These are phyloP conservation scores for Tolypeutes matacus DNA, from an alignment of 2,797 vertebrate species.

Conservation along the genomic window DNA sequence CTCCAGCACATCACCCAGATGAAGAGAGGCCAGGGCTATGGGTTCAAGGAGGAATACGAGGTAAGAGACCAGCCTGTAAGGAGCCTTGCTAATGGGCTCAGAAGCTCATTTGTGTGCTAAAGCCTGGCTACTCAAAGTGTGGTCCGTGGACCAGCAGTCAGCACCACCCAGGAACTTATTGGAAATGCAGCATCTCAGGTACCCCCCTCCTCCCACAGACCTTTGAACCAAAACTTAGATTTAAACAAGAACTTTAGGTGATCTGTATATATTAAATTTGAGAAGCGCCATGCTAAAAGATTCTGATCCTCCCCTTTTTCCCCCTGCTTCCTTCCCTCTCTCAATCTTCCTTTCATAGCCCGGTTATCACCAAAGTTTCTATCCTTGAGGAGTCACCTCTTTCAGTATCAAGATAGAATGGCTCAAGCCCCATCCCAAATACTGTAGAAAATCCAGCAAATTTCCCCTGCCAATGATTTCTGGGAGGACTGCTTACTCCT, in stretches of 20 bases:
- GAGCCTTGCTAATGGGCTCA: background rate
- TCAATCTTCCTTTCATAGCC: background rate
- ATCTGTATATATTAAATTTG: background rate
- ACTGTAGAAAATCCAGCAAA: background rate
- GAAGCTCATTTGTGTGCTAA: background rate
- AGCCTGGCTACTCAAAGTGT: background rate
- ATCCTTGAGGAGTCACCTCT: background rate
- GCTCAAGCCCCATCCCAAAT: background rate
- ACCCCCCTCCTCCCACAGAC: background rate
- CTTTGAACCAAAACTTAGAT: background rate
- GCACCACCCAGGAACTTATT: rapidly evolving
- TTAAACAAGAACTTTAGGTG: background rate
- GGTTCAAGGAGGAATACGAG: slow-evolving; percentile 98
- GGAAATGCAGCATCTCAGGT: background rate
- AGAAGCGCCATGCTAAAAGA: background rate
- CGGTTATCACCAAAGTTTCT: background rate
- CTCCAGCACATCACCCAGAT: slow-evolving; percentile 99
- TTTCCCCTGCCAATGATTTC: background rate
- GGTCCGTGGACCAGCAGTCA: background rate
- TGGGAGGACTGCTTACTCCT: background rate
- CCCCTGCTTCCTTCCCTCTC: background rate
- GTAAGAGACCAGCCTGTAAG: slow-evolving; percentile 83
- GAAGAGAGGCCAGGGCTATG: slow-evolving; percentile 98
- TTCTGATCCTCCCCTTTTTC: background rate
- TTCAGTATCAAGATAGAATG: background rate